A percentile compares a stretch with the other conserved stretches of the same genome.
Evolutionary conservation across 2,888 invertebrate species (phyloP).

Genomic region (Neoitamus cyanurus): DNA sequence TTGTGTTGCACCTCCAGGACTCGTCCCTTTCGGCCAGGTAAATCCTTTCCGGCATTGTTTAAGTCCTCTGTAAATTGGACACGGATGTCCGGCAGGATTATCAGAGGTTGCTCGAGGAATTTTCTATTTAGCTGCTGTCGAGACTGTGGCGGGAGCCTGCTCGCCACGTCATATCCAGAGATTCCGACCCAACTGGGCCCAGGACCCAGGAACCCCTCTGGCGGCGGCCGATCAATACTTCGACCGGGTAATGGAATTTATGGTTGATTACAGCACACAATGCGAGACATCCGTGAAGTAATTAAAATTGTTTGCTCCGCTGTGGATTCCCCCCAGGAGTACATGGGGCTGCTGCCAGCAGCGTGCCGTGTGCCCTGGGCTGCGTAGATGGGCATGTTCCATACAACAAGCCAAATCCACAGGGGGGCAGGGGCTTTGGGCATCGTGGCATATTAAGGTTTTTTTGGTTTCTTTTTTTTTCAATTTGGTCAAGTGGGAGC

Average conservation of each 20-base stretch:
- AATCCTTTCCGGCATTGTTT: neutral
- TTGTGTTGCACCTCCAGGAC: neutral
- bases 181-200: neutral
- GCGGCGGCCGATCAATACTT: constrained; percentile 2
- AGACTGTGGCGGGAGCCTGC: neutral
- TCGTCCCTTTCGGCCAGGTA: neutral
- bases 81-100: neutral
- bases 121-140: neutral
- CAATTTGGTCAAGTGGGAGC: neutral
- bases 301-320: constrained; percentile 31
- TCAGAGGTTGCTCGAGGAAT: neutral
- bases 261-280: constrained; percentile 25
- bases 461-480: neutral
- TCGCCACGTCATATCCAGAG: neutral
- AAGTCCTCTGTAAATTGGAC: neutral
- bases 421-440: neutral
- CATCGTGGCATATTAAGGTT: neutral
- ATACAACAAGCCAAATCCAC: neutral
- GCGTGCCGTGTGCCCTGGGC: neutral
- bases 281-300: neutral
- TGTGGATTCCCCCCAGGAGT: neutral
- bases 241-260: constrained; percentile 32
- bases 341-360: neutral
- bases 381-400: neutral
- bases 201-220: neutral